Evolutionary conservation across 2,888 invertebrate genomes (phyloP).

Genomic region (Luffia ferchaultella): DNA sequence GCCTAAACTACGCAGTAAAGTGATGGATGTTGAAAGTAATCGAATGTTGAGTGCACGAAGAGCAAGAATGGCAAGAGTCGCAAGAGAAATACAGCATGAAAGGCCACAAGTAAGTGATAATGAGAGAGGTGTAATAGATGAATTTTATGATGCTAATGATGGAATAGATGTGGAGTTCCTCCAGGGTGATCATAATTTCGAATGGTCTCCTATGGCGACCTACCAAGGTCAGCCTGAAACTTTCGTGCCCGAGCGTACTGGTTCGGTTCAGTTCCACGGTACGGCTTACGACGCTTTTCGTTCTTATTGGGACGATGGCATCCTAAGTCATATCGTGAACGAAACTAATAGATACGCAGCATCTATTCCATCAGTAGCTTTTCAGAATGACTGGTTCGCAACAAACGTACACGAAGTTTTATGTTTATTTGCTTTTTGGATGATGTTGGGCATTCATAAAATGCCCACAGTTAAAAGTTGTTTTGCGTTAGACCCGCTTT

Average conservation of each 20-base stretch:
- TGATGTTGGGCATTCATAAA: constrained; percentile 3
- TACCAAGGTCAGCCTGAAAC: background rate
- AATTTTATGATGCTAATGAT: too few relatives aligned
- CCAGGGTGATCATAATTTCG: constrained; percentile 1
- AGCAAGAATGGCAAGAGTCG: too few relatives aligned
- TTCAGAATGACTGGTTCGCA: constrained; percentile 1
- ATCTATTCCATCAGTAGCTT: background rate
- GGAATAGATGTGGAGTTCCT: too few relatives aligned
- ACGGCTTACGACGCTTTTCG: constrained; percentile 2
- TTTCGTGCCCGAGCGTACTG: background rate
- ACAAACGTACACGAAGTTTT: constrained; percentile 2
- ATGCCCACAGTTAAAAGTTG: constrained; percentile 3
- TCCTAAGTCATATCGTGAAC: background rate
- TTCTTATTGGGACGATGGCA: constrained; percentile 1
- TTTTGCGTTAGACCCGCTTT: background rate
- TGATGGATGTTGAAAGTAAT: too few relatives aligned
- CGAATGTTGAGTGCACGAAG: too few relatives aligned
- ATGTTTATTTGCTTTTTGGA: constrained; percentile 4
- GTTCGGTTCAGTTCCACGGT: background rate
- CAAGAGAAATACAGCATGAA: too few relatives aligned
- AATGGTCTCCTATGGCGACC: constrained; percentile 3
- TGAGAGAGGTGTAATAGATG: too few relatives aligned
- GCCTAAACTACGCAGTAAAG: too few relatives aligned
- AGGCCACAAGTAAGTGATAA: too few relatives aligned
- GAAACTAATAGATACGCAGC: constrained; percentile 2